Evolutionary conservation across 2,888 invertebrate species (phyloP), one percentile per base, ranked within the genome.

Genomic region (Polydrusus cervinus): DNA sequence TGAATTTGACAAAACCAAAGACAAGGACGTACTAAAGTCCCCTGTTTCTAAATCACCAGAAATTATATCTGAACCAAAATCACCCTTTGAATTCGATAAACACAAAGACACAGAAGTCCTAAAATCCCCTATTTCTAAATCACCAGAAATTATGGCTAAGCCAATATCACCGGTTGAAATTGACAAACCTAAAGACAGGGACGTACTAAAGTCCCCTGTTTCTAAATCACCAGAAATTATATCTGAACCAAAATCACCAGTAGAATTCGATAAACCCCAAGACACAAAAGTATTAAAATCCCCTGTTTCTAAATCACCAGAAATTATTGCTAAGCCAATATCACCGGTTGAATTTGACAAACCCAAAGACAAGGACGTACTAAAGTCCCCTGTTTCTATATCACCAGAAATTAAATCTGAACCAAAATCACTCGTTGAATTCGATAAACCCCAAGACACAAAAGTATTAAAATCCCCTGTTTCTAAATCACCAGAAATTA

Each of bases 101-200:
- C 30, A 30, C 7, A 43, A 71, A 43, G 43, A 43, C 43, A 13
- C 2, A 3, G 38, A 30, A 7, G 14, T 16, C 16, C 57, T 25
- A 11, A 47, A 43, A 14, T 47, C 47, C 49, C 49, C 70, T 14
- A n/a, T 61, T n/a, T 14, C 72, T 66, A 60, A 72, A 69, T 69
- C 69, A n/a, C 60, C 69, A 0, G 53, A 67, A 14, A 16, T 10
- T 2, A 43, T 3, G 3, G 2, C 43, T 10, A 10, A 43, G 3
- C 6, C 2, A 43, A 10, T 7, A 43, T 43, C 13, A 7, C 43
- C 43, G 18, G 11, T 13, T 2, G 43, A 43, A 10, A 43, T 13
- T 43, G 13, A 30, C 30, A 30, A 43, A 43, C 3, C 10, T 13
- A 61, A 70, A 49, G 47, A 45, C 18, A 20, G n/a, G n/a, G n/a